Evolutionary conservation across 2,113 vertebrate genomes (phyloP), one percentile per base, ranked within the genome.

Genomic region (Columba janthina): DNA sequence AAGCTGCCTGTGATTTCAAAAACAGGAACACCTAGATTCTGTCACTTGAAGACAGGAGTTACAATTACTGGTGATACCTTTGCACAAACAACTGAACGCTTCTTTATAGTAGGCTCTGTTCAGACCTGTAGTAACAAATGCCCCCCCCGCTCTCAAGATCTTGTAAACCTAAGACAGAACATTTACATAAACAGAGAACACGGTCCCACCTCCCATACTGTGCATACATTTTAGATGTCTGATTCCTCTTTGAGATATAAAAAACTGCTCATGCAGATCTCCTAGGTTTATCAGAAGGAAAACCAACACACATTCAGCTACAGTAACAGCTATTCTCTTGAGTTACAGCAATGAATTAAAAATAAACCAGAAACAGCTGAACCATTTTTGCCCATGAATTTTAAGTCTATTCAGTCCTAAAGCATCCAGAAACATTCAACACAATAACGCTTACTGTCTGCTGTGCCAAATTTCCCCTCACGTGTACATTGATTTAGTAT

Each of bases 401-500:
- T 81, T 50, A 78, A 85, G 51, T 62, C 36, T 12, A 80, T 21
- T 48, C n/a, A n/a, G 31, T 34, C 60, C 34, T 46, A 29, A 32
- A 75, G 40, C 36, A 85, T 51, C 77, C 57, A 51, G 36, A 87
- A 84, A 56, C 18, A 62, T 76, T 92, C 34, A 78, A 25, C 28
- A 15, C 67, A 61, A 29, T 36, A 42, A 61, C 29, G 31, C n/a
- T 71, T 31, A 32, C 38, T 75, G 50, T 53, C 64, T 77, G n/a
- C 26, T 70, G 26, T 70, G 40, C 44, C 60, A 29, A 56, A 70
- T 67, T 85, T 71, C 36, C 86, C 46, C 25, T 94, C 46, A 36
- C 1, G 0, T 58, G 40, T 42, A 53, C n/a, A 12, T 0, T 19
- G 31, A 85, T 57, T 66, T 67, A n/a, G 21, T 29, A 78, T 32